phyloP scores from a whole-genome alignment of 2,113 vertebrate species.

The Megaptera novaeangliae region DNA sequence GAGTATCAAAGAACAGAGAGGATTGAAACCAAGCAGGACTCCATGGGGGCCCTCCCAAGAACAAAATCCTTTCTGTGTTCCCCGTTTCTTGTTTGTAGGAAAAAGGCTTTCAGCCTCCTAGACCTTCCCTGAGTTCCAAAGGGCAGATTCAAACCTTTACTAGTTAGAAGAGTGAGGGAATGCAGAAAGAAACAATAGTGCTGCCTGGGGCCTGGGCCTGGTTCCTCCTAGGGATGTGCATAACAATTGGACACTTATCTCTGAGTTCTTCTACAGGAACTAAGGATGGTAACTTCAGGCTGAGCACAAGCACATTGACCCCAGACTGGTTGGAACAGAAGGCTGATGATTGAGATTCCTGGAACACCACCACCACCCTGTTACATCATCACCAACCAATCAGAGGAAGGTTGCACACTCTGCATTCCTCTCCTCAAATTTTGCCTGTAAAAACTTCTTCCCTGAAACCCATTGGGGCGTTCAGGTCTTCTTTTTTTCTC shows the following conservation, averaged over 20 bases:
- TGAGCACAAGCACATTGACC: background rate
- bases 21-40: background rate
- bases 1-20: background rate
- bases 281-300: background rate
- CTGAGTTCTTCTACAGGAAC: background rate
- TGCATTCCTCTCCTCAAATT: background rate
- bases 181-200: background rate
- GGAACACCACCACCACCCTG: background rate
- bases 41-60: too few species aligned
- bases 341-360: background rate
- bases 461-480: too few species aligned
- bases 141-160: background rate
- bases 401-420: background rate
- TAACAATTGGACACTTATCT: background rate
- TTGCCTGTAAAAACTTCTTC: too few species aligned
- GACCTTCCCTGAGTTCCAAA: background rate
- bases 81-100: background rate
- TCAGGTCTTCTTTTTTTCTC: too few species aligned
- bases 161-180: background rate
- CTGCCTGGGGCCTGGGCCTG: background rate
- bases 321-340: background rate
- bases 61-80: background rate
- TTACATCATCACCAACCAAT: background rate
- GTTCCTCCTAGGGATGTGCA: background rate
- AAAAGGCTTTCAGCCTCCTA: background rate